phyloP scores from a whole-genome alignment of 2,797 vertebrate genomes.

The Onychomys leucogaster region DNA sequence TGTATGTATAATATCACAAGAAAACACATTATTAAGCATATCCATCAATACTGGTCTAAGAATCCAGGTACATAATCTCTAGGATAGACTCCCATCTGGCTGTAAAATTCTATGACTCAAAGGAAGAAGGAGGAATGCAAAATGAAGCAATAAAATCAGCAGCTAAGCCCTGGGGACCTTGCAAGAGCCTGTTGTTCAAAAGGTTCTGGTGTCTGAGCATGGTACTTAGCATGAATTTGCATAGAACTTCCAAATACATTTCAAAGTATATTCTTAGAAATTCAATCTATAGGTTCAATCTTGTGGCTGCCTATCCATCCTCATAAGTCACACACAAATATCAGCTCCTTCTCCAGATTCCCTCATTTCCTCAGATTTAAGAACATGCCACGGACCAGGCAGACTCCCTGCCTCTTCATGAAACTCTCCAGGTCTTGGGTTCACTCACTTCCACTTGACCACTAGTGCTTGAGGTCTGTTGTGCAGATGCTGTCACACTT shows the following conservation, averaged over 20 bases:
- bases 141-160: conserved; percentile 21
- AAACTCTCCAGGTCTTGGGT: not conserved
- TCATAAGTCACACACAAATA: not conserved
- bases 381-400: accelerated
- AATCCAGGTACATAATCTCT: not conserved
- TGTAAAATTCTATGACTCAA: conserved; percentile 9
- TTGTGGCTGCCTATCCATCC: not conserved
- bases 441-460: not conserved
- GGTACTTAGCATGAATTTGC: not conserved
- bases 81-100: not conserved
- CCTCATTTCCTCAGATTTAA: not conserved
- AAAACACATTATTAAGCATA: not conserved
- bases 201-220: not conserved
- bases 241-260: conserved; percentile 1
- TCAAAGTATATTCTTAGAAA: not conserved
- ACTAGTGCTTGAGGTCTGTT: not conserved
- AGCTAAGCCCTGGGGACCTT: not conserved
- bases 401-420: not conserved
- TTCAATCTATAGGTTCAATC: not conserved
- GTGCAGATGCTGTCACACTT: not conserved
- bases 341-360: not conserved
- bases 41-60: not conserved
- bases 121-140: not conserved
- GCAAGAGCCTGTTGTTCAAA: not conserved
- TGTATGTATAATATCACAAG: not conserved